Evolutionary conservation across 2,113 vertebrate genomes (phyloP).

Genomic region (Isichthys henryi): DNA sequence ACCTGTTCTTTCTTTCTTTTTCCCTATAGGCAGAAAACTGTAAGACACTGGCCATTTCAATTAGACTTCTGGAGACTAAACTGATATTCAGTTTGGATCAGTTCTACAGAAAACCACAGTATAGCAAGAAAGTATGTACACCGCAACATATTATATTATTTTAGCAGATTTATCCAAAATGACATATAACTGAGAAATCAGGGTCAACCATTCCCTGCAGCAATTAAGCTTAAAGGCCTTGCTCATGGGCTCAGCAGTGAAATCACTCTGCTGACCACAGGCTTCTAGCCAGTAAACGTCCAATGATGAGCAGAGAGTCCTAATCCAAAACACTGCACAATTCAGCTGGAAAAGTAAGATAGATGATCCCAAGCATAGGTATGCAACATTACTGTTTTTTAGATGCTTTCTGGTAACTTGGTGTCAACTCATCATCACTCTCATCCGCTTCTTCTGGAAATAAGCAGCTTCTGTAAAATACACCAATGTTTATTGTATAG

Average conservation of each 20-base stretch:
- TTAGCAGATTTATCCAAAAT: not conserved
- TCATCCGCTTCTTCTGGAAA: conserved; percentile 64
- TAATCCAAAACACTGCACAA: not conserved
- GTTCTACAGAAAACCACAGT: not conserved
- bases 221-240: not conserved
- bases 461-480: conserved; percentile 59
- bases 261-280: not conserved
- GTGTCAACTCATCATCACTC: conserved; percentile 49
- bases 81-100: not conserved
- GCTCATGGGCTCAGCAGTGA: not conserved
- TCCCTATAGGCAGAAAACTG: not conserved
- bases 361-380: not conserved
- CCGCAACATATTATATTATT: not conserved
- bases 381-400: conserved; percentile 59
- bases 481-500: not conserved
- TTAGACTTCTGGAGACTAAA: not conserved
- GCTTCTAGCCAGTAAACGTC: not conserved
- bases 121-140: not conserved
- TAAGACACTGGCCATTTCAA: not conserved
- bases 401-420: conserved; percentile 59
- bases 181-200: not conserved
- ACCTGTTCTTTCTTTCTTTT: not conserved
- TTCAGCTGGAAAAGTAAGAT: not conserved
- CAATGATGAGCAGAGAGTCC: not conserved
- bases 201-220: not conserved